Conservation (phyloP, 2,797 vertebrate species). For the Hemibagrus guttatus region DNA sequence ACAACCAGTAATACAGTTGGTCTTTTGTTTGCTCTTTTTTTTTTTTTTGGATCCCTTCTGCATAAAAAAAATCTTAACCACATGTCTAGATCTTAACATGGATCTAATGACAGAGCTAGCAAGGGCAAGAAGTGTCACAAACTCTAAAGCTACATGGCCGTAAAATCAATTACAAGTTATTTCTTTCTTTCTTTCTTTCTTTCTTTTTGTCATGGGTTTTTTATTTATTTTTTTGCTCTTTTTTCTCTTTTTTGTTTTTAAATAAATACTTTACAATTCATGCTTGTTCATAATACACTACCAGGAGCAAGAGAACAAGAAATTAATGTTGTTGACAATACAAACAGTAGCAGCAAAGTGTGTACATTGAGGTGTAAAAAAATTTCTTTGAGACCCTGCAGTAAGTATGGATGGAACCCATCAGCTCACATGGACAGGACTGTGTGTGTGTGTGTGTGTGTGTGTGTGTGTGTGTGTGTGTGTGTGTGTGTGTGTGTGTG, state of each 20-base stretch:
- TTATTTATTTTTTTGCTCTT: constrained; percentile 57
- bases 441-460: constrained; percentile 51
- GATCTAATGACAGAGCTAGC: constrained; percentile 85
- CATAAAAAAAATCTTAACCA: constrained; percentile 77
- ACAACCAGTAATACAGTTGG: constrained; percentile 65
- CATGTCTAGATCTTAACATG: constrained; percentile 80
- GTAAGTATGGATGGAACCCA: constrained; percentile 79
- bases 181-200: constrained; percentile 74
- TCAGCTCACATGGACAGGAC: constrained; percentile 63
- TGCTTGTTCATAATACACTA: constrained; percentile 93
- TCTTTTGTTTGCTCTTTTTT: constrained; percentile 52
- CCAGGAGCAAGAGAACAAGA: constrained; percentile 83
- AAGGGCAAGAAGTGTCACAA: constrained; percentile 85
- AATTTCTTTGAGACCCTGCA: constrained; percentile 79
- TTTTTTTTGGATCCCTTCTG: constrained; percentile 75
- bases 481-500: constrained; percentile 50
- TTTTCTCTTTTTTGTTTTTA: constrained; percentile 79
- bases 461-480: constrained; percentile 43
- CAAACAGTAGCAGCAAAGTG: constrained; percentile 94
- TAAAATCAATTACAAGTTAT: constrained; percentile 82
- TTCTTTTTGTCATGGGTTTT: constrained; percentile 71
- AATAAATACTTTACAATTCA: constrained; percentile 97
- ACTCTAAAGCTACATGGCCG: constrained; percentile 89
- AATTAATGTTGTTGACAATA: constrained; percentile 85
- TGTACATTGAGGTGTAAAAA: constrained; percentile 80